Evolutionary conservation across 2,113 vertebrate genomes (phyloP).

Genomic region (Actenoides lindsayi): DNA sequence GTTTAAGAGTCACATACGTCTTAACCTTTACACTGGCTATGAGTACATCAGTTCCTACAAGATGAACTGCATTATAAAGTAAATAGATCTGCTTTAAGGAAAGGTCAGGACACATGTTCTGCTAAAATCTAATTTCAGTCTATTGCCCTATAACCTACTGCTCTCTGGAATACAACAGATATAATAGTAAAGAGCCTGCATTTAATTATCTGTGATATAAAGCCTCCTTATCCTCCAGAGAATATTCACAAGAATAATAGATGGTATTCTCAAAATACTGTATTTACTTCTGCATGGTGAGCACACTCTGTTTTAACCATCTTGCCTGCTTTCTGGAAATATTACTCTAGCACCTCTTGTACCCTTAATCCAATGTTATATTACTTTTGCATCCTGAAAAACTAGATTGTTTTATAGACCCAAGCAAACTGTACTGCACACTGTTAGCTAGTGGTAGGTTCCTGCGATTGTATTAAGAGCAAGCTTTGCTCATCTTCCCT

Average conservation of each 20-base stretch:
- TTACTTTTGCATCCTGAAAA: background rate
- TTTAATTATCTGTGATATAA: slow-evolving; percentile 79
- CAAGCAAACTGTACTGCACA: background rate
- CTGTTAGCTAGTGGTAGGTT: background rate
- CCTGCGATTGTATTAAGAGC: background rate
- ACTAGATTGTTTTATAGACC: background rate
- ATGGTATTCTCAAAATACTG: slow-evolving; percentile 23
- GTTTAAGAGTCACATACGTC: slow-evolving; percentile 79
- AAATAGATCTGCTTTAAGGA: slow-evolving; percentile 91
- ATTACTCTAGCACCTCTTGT: slow-evolving; percentile 3
- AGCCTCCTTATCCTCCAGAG: slow-evolving; percentile 52
- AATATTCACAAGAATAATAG: slow-evolving; percentile 73
- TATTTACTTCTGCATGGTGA: slow-evolving; percentile 18
- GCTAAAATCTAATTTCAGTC: slow-evolving; percentile 90
- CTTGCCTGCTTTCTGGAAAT: slow-evolving; percentile 33
- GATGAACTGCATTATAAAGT: slow-evolving; percentile 90
- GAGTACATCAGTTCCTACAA: slow-evolving; percentile 86
- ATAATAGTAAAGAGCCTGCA: slow-evolving; percentile 75
- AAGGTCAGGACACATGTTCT: slow-evolving; percentile 97
- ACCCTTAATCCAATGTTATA: background rate
- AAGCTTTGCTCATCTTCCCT: background rate
- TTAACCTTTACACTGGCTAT: slow-evolving; percentile 91
- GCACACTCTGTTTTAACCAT: background rate
- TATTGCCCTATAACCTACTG: slow-evolving; percentile 80
- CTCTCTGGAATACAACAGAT: slow-evolving; percentile 72